Conservation (phyloP, 2,888 invertebrate genomes). For the Catocala sponsa region DNA sequence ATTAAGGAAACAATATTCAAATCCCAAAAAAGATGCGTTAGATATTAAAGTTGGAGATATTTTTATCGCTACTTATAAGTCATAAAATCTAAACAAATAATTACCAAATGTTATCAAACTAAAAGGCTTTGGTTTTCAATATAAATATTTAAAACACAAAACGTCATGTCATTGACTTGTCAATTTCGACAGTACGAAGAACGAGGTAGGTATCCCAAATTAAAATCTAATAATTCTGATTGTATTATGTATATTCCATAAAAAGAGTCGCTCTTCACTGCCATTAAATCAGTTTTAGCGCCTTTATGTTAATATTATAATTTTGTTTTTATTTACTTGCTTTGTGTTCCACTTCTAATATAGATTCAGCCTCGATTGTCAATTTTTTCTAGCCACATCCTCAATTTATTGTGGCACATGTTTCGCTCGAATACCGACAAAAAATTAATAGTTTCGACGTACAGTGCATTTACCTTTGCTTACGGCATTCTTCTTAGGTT, state of each 20-base stretch:
- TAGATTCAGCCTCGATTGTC: slow-evolving; percentile 73
- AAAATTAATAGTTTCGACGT: slow-evolving; percentile 69
- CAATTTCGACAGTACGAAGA: slow-evolving; percentile 48
- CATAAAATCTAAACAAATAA: too few relatives aligned
- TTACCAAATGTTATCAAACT: too few relatives aligned
- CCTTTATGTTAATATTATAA: slow-evolving; percentile 4
- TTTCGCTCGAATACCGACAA: slow-evolving; percentile 81
- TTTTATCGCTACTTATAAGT: too few relatives aligned
- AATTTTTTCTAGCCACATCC: slow-evolving; percentile 87
- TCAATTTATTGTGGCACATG: slow-evolving; percentile 84
- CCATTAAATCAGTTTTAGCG: too few relatives aligned
- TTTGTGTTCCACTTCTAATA: slow-evolving; percentile 18
- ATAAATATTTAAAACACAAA: too few relatives aligned
- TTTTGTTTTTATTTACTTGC: slow-evolving; percentile 6
- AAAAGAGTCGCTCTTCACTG: too few relatives aligned
- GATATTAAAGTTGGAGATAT: too few relatives aligned
- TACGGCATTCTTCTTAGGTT: slow-evolving; percentile 65
- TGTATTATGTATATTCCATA: too few relatives aligned
- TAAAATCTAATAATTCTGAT: too few relatives aligned
- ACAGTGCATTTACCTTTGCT: slow-evolving; percentile 70
- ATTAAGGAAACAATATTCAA: too few relatives aligned
- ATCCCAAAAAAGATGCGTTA: too few relatives aligned
- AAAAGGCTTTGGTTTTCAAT: too few relatives aligned
- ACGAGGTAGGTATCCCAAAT: slow-evolving; percentile 40
- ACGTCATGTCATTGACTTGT: slow-evolving; percentile 31